Evolutionary conservation across 2,113 vertebrate species (phyloP), one percentile per base, ranked within the genome.

Genomic region (Cyanoliseus patagonus): DNA sequence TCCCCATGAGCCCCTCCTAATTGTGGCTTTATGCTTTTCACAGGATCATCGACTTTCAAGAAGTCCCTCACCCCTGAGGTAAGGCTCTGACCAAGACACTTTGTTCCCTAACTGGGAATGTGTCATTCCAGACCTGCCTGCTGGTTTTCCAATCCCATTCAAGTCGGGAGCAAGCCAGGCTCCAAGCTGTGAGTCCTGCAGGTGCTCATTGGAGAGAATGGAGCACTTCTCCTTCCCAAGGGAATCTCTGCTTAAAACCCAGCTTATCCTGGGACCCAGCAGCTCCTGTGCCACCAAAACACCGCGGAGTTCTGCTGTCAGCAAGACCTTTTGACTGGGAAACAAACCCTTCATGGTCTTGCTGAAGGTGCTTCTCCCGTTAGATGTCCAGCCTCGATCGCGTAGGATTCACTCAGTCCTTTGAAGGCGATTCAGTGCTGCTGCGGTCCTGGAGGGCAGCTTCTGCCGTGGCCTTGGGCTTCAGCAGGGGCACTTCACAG

Each of bases 21-120:
- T 6, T 0, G 1, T 17, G 42, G 8, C 39, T 82, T 88, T 20
- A 6, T 92, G 79, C 22, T 93, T 68, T 93, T 63, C 49, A 16
- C 96, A 98, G 97, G 96, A 22, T 95, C 95, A 28, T 81, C 95
- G 68, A 94, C 96, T 33, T 64, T 96, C 90, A 98, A 97, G 27
- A 98, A 97, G 69, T 59, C 97, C 2, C 59, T 89, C 67, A 92
- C 93, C n/a, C 91, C 97, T 8, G 98, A 98, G 97, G 98, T 98
- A 77, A 97, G 97, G 83, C 80, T 46, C n/a, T 61, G 42, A 8
- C 13, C 1, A 3, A 49, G 25, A 10, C 49, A 15, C 2, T 47
- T 67, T 52, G 52, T 35, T 73, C 44, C 49, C 22, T 42, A 23
- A 4, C 52, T 51, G 37, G 59, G 7, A 46, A 11, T 7, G 18